phyloP scores from a whole-genome alignment of 2,113 vertebrate species.

The Paradoxurus hermaphroditus region DNA sequence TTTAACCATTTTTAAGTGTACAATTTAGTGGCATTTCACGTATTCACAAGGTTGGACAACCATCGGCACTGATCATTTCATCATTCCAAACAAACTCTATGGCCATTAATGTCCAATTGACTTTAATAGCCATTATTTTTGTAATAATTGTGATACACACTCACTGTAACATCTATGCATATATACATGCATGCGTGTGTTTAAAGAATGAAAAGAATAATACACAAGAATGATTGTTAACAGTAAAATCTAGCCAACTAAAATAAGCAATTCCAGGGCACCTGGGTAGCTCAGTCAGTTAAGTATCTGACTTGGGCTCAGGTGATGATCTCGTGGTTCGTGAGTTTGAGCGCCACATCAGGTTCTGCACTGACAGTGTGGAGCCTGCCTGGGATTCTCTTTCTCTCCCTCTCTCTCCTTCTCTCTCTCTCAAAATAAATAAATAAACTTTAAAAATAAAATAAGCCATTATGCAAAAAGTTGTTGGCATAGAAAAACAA shows the following conservation, averaged over 20 bases:
- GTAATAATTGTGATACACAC: not conserved
- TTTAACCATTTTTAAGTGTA: not conserved
- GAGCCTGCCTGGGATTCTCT: too few species aligned
- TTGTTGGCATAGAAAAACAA: not conserved
- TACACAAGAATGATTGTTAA: not conserved
- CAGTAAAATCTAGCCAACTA: not conserved
- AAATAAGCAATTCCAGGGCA: not conserved
- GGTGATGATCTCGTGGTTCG: too few species aligned
- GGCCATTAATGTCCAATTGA: not conserved
- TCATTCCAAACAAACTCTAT: not conserved
- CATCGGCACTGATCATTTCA: not conserved
- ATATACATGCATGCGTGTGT: not conserved
- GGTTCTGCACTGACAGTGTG: too few species aligned
- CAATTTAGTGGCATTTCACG: not conserved
- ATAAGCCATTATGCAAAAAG: not conserved
- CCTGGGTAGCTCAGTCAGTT: too few species aligned
- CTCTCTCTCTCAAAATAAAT: too few species aligned
- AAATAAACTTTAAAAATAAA: not conserved
- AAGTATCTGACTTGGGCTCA: too few species aligned
- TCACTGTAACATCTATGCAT: not conserved
- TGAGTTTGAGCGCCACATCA: too few species aligned
- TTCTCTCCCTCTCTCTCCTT: too few species aligned
- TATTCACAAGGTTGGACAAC: not conserved
- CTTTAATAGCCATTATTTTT: not conserved
- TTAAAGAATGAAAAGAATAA: not conserved